phyloP scores from a whole-genome alignment of 2,888 invertebrate species.

The Eucera pruinosa region DNA sequence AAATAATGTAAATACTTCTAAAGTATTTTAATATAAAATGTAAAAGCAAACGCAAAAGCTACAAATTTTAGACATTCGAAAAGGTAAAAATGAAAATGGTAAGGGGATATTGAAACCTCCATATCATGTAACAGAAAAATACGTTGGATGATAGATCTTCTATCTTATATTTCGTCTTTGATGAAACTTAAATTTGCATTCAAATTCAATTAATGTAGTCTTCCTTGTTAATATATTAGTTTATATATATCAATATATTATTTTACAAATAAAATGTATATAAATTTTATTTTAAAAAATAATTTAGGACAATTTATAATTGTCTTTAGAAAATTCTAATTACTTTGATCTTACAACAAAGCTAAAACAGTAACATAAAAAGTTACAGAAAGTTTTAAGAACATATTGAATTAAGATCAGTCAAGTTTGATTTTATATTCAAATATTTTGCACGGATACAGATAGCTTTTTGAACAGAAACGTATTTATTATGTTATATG shows the following conservation, averaged over 20 bases:
- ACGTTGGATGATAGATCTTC: no score
- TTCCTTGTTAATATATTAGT: background rate
- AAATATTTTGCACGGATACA: slow-evolving; percentile 24
- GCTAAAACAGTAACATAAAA: slow-evolving; percentile 18
- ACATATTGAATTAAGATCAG: slow-evolving; percentile 6
- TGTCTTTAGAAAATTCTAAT: no score
- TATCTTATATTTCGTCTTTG: no score
- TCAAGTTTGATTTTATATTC: slow-evolving; percentile 32
- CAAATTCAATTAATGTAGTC: background rate
- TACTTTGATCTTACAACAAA: background rate
- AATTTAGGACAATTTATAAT: background rate
- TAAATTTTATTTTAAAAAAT: background rate
- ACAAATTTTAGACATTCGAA: no score
- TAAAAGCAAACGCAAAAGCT: no score
- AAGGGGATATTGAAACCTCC: no score
- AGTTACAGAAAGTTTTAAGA: slow-evolving; percentile 2
- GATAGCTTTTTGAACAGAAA: slow-evolving; percentile 34
- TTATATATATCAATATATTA: background rate
- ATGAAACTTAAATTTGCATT: slow-evolving; percentile 5
- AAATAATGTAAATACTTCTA: no score
- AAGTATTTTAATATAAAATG: no score
- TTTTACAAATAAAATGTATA: slow-evolving; percentile 2
- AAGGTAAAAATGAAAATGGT: no score
- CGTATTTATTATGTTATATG: slow-evolving; percentile 41
- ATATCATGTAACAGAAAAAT: no score